These are phyloP conservation scores for Aspidapion aeneum DNA, from an alignment of 2,888 invertebrate species.

Conservation along the genomic window DNA sequence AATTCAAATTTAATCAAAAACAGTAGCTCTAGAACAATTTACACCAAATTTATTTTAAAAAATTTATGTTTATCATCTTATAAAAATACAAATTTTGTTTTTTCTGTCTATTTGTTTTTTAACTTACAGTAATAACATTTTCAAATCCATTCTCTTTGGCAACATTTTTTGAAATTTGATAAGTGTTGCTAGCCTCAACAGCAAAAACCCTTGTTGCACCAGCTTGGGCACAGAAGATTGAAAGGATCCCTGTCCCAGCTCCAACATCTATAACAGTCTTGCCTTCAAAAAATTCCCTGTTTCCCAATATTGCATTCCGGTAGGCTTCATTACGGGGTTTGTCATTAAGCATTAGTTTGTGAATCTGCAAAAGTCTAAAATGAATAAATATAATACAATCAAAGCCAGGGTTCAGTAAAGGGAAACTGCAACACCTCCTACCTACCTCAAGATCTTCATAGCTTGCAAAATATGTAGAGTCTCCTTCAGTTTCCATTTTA, in stretches of 20 bases:
- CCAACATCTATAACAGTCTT: slow-evolving; percentile 86
- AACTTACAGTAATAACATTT: slow-evolving; percentile 59
- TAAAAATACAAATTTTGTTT: no score
- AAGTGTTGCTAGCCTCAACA: slow-evolving; percentile 75
- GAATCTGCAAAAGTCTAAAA: slow-evolving; percentile 56
- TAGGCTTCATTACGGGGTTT: slow-evolving; percentile 73
- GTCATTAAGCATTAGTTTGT: slow-evolving; percentile 78
- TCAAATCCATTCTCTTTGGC: slow-evolving; percentile 68
- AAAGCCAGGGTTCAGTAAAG: slow-evolving; percentile 14
- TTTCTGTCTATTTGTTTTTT: no score
- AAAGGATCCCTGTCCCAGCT: slow-evolving; percentile 84
- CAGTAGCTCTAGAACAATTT: no score
- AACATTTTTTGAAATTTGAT: slow-evolving; percentile 60
- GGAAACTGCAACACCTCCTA: no score
- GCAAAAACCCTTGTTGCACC: slow-evolving; percentile 88
- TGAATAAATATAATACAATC: no score
- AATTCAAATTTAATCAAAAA: no score
- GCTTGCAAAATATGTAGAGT: slow-evolving; percentile 58
- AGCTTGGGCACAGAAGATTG: slow-evolving; percentile 84
- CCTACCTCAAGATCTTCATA: slow-evolving; percentile 76
- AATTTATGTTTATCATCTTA: no score
- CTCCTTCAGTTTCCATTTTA: not conserved
- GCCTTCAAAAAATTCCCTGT: slow-evolving; percentile 62
- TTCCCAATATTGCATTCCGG: slow-evolving; percentile 70
- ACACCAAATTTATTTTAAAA: no score